Conservation (phyloP, 1,140 invertebrate species). For the Macrocentrus cingulum region DNA sequence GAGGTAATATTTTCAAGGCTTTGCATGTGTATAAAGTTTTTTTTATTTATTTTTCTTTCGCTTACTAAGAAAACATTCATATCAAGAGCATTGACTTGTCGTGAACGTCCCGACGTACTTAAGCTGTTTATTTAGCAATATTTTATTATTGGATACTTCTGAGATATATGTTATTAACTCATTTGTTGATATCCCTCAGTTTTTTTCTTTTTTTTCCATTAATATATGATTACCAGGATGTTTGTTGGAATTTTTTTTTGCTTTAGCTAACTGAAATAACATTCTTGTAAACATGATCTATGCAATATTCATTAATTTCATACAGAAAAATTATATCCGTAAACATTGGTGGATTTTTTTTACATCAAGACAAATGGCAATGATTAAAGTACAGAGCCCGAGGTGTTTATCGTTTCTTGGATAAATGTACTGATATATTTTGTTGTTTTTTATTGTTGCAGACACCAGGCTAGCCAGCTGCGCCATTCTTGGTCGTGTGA, state of each 20-base stretch:
- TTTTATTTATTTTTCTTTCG: background rate
- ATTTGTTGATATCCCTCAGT: background rate
- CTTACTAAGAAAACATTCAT: background rate
- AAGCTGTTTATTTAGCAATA: background rate
- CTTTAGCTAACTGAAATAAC: too few relatives aligned
- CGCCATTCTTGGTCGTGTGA: constrained; percentile 59
- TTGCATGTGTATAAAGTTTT: background rate
- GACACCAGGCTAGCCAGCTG: constrained; percentile 58
- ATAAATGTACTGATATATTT: background rate
- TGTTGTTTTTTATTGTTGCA: constrained; percentile 35
- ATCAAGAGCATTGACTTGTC: background rate
- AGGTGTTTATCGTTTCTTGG: background rate
- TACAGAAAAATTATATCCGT: too few relatives aligned
- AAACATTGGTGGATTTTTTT: too few relatives aligned
- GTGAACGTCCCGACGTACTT: background rate
- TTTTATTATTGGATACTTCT: background rate
- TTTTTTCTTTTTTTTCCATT: background rate
- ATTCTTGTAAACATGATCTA: too few relatives aligned
- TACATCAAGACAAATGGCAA: background rate
- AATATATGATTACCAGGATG: background rate
- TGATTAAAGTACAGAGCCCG: background rate
- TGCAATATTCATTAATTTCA: too few relatives aligned
- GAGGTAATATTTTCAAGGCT: background rate
- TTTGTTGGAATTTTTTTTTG: background rate
- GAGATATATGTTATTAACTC: background rate